A percentile compares a stretch with the other conserved stretches of the same genome.
phyloP scores from a whole-genome alignment of 2,113 vertebrate genomes.

The Cinclus cinclus region DNA sequence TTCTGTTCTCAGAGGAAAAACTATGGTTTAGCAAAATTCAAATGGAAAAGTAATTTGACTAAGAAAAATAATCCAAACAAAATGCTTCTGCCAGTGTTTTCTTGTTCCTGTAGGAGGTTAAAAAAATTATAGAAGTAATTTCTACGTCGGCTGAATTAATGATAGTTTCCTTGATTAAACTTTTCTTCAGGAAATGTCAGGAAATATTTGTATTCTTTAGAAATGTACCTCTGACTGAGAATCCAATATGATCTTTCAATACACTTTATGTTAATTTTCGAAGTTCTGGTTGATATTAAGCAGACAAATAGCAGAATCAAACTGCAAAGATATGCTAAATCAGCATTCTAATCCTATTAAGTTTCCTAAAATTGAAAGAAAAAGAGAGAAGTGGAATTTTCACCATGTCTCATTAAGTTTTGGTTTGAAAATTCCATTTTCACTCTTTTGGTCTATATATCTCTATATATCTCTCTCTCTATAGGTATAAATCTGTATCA shows the following conservation, averaged over 20 bases:
- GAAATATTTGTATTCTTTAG: neutral
- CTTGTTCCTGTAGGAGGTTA: neutral
- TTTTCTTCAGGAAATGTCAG: neutral
- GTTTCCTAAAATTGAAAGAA: neutral
- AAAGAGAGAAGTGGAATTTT: neutral
- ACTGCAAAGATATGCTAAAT: neutral
- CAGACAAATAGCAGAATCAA: neutral
- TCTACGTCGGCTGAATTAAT: neutral
- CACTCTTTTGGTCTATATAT: neutral
- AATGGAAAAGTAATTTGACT: neutral
- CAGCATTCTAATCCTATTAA: neutral
- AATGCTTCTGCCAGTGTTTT: neutral
- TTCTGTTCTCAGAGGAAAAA: neutral
- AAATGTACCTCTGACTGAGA: neutral
- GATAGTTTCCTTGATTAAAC: neutral
- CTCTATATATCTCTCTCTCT: rapidly evolving
- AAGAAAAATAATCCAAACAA: neutral
- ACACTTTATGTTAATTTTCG: neutral
- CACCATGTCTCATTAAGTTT: neutral
- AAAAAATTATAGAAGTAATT: neutral
- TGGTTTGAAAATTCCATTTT: neutral
- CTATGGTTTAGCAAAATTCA: neutral
- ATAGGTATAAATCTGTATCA: rapidly evolving
- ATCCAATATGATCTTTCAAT: neutral
- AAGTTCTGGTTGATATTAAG: neutral